Conservation (phyloP, 2,888 invertebrate species). For the Cancer borealis region DNA sequence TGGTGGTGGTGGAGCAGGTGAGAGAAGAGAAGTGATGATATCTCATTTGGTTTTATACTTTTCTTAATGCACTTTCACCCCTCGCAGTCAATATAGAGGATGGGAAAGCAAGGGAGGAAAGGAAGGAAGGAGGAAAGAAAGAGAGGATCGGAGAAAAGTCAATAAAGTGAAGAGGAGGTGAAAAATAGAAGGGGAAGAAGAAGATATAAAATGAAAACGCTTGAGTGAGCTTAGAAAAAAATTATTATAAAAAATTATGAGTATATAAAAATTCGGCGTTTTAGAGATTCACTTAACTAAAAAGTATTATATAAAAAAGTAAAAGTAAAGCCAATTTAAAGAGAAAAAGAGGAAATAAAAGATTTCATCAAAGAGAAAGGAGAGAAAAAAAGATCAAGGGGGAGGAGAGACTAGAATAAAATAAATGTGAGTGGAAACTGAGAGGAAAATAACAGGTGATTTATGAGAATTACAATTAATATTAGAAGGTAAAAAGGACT, state of each 20-base stretch:
- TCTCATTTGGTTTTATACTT: background rate
- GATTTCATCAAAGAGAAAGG: background rate
- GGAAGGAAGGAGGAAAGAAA: background rate
- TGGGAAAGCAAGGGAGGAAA: slow-evolving; percentile 23
- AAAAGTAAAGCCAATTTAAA: too few species aligned
- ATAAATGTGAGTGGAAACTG: too few species aligned
- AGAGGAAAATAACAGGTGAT: too few species aligned
- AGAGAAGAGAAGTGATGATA: background rate
- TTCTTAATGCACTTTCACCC: background rate
- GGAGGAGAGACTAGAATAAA: background rate
- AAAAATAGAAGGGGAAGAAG: background rate
- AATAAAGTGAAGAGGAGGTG: background rate
- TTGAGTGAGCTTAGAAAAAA: background rate
- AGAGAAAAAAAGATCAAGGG: background rate
- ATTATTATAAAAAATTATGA: too few species aligned
- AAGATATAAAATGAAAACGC: slow-evolving; percentile 20
- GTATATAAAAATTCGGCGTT: too few species aligned
- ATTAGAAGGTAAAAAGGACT: too few species aligned
- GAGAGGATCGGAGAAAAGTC: background rate
- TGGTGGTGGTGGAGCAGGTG: background rate
- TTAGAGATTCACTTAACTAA: too few species aligned
- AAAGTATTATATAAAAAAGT: too few species aligned
- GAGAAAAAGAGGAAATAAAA: too few species aligned
- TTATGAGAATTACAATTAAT: too few species aligned
- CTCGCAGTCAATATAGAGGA: background rate